phyloP scores from a whole-genome alignment of 2,113 vertebrate genomes.

The Oplegnathus fasciatus region DNA sequence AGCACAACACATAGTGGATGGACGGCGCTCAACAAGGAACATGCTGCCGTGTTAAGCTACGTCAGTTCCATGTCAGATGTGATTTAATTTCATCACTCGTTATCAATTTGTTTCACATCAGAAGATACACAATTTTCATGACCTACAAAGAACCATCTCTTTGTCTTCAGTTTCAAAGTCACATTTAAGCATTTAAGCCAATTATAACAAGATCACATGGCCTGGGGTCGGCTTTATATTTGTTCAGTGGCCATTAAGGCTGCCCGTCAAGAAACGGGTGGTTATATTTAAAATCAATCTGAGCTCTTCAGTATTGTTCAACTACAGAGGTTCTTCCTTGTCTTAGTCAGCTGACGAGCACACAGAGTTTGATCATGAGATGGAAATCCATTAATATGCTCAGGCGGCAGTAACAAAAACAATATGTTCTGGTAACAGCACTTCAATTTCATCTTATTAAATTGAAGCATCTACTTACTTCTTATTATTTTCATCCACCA shows the following conservation, averaged over 20 bases:
- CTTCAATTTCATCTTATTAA: background rate
- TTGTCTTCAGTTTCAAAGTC: conserved; percentile 19
- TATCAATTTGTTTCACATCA: conserved; percentile 16
- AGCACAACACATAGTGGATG: background rate
- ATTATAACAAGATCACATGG: conserved; percentile 43
- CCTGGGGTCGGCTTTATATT: background rate
- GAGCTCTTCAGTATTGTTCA: background rate
- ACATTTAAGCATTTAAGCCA: conserved; percentile 53
- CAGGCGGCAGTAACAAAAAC: background rate
- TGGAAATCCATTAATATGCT: background rate
- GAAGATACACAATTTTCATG: background rate
- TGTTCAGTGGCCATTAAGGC: background rate
- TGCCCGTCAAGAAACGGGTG: background rate
- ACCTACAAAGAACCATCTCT: conserved; percentile 16
- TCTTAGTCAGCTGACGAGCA: background rate
- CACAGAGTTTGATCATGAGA: background rate
- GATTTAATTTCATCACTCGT: background rate
- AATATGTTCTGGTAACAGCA: background rate
- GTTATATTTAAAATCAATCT: background rate
- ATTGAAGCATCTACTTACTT: conserved; percentile 86
- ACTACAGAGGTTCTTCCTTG: background rate
- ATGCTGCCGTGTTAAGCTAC: conserved; percentile 3
- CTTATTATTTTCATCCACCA: conserved; percentile 92
- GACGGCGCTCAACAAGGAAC: background rate
- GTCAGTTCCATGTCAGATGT: background rate